These are phyloP conservation scores for Polyploca ridens DNA, from an alignment of 2,888 invertebrate species.

Conservation along the genomic window DNA sequence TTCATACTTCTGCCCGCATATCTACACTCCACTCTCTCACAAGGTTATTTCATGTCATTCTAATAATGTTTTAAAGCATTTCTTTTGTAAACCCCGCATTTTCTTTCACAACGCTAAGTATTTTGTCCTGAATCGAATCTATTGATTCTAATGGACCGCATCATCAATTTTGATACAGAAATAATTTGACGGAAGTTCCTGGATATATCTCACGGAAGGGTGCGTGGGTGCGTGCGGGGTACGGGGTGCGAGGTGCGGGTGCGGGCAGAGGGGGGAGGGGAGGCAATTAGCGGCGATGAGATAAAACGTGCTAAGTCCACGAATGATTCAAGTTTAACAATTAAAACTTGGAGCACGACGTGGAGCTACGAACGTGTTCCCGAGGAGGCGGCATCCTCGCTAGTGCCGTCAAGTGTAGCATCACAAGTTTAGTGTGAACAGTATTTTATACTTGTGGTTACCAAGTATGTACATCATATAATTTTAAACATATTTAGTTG, in stretches of 20 bases:
- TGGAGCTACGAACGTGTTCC: slow-evolving; percentile 14
- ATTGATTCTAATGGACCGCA: background rate
- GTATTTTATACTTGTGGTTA: no score
- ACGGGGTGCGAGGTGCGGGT: background rate
- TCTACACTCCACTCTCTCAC: background rate
- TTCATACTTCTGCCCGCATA: background rate
- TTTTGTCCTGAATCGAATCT: background rate
- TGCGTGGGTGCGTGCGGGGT: slow-evolving; percentile 3
- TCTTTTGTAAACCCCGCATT: no score
- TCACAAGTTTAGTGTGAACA: no score
- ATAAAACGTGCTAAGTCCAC: slow-evolving; percentile 55
- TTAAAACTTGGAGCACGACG: slow-evolving; percentile 46
- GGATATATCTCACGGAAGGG: background rate
- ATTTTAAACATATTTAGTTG: no score
- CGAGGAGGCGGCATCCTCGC: no score
- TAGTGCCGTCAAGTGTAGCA: no score
- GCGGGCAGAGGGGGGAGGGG: slow-evolving; percentile 1
- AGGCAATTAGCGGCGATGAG: slow-evolving; percentile 52
- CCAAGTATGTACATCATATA: no score
- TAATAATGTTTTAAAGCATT: no score
- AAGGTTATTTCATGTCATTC: background rate
- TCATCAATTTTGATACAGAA: background rate
- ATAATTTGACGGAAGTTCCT: background rate
- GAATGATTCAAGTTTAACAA: slow-evolving; percentile 59
- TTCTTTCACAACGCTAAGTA: background rate